Evolutionary conservation across 2,888 invertebrate genomes (phyloP).

Genomic region (Chrysodeixis includens): DNA sequence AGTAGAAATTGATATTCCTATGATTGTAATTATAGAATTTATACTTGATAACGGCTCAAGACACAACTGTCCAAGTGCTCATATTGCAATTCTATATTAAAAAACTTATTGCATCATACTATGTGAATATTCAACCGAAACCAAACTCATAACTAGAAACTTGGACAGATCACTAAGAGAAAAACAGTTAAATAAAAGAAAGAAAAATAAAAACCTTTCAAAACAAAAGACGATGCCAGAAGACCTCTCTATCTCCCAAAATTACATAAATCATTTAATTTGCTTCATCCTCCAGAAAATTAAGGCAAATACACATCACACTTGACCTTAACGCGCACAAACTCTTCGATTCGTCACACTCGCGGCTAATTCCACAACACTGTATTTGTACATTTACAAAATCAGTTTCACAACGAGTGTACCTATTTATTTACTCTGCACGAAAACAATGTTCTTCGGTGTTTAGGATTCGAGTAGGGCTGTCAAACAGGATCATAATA

Average conservation of each 20-base stretch:
- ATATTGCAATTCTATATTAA: too few species aligned
- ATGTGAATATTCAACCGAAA: too few species aligned
- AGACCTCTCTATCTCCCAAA: not conserved
- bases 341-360: conserved; percentile 35
- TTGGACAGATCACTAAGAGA: too few species aligned
- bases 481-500: conserved; percentile 11
- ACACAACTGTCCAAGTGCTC: too few species aligned
- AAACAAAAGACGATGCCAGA: not conserved
- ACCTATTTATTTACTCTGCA: conserved; percentile 62
- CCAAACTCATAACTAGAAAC: too few species aligned
- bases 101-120: too few species aligned
- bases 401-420: conserved; percentile 46
- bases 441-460: conserved; percentile 62
- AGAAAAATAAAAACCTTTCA: too few species aligned
- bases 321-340: conserved; percentile 20
- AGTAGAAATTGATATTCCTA: too few species aligned
- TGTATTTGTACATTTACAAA: conserved; percentile 49
- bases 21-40: too few species aligned
- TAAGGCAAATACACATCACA: conserved; percentile 23
- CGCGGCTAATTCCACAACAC: conserved; percentile 31
- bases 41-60: too few species aligned
- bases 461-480: conserved; percentile 33
- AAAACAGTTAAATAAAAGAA: too few species aligned
- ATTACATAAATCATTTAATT: not conserved
- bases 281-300: not conserved